Conservation (phyloP, 2,113 vertebrate species). For the Potamarius usumacintae region DNA sequence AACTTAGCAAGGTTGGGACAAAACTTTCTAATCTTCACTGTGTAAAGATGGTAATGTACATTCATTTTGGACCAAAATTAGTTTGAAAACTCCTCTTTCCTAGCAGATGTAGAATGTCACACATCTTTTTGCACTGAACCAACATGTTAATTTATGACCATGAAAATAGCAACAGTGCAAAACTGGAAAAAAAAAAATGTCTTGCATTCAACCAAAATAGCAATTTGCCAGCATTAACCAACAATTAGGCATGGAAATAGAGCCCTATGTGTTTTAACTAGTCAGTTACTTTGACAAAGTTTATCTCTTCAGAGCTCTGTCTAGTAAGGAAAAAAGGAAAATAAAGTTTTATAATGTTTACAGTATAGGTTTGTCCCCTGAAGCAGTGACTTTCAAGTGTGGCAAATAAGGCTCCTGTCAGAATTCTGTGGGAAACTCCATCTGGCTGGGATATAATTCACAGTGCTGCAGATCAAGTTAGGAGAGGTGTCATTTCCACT, state of each 20-base stretch:
- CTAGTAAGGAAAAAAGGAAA: neutral
- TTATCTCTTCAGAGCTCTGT: neutral
- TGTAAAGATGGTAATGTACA: neutral
- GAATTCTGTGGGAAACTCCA: constrained; percentile 49
- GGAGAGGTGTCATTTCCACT: constrained; percentile 50
- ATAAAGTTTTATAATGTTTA: neutral
- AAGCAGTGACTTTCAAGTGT: constrained; percentile 34
- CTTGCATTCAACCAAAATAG: neutral
- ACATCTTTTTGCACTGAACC: neutral
- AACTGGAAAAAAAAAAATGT: neutral
- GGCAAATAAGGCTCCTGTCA: constrained; percentile 43
- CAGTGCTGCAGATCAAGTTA: constrained; percentile 40
- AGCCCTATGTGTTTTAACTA: neutral
- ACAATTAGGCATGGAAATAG: neutral
- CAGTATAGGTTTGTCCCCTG: constrained; percentile 14
- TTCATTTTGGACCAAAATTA: neutral
- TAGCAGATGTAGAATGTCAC: neutral
- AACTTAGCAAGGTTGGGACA: neutral
- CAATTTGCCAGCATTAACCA: neutral
- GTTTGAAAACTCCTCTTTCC: neutral
- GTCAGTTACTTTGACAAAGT: neutral
- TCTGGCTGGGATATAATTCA: constrained; percentile 54
- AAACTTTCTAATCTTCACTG: neutral
- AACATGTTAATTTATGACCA: neutral
- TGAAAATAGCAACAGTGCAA: constrained; percentile 9